Conservation (phyloP, 23 tunicate species). For the Styela plicata region DNA sequence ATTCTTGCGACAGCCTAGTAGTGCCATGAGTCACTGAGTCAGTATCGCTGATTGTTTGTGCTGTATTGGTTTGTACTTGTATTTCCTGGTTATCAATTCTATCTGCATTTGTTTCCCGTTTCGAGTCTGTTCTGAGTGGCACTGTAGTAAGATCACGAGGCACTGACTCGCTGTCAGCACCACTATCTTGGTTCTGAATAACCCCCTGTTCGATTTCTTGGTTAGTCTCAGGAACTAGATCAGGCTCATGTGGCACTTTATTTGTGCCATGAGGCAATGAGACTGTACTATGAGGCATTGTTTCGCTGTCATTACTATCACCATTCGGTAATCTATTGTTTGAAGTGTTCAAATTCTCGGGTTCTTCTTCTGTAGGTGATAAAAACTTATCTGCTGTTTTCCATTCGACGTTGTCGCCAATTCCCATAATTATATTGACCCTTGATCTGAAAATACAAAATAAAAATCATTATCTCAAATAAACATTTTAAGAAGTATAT, state of each 20-base stretch:
- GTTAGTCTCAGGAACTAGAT: not conserved
- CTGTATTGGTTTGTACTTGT: too few relatives aligned
- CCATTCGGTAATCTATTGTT: not conserved
- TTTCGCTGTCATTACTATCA: not conserved
- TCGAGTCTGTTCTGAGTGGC: too few relatives aligned
- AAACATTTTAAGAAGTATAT: too few relatives aligned
- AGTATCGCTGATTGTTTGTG: too few relatives aligned
- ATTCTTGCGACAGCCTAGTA: too few relatives aligned
- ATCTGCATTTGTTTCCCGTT: too few relatives aligned
- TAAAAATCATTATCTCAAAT: too few relatives aligned
- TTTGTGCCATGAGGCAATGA: not conserved
- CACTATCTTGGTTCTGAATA: not conserved
- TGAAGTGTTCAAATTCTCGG: not conserved
- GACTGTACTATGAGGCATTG: not conserved
- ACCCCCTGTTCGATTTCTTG: not conserved
- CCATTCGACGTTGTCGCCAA: conserved; percentile 27
- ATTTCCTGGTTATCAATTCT: too few relatives aligned
- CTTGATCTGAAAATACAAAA: not conserved
- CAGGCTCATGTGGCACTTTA: not conserved
- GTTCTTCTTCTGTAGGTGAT: conserved; percentile 2
- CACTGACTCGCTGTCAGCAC: not conserved
- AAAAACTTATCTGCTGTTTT: conserved; percentile 10
- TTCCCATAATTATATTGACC: conserved; percentile 52
- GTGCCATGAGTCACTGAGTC: too few relatives aligned
- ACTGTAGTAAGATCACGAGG: not conserved